Evolutionary conservation across 2,797 vertebrate genomes (phyloP), one percentile per base, ranked within the genome.

Genomic region (Pogoniulus pusillus): DNA sequence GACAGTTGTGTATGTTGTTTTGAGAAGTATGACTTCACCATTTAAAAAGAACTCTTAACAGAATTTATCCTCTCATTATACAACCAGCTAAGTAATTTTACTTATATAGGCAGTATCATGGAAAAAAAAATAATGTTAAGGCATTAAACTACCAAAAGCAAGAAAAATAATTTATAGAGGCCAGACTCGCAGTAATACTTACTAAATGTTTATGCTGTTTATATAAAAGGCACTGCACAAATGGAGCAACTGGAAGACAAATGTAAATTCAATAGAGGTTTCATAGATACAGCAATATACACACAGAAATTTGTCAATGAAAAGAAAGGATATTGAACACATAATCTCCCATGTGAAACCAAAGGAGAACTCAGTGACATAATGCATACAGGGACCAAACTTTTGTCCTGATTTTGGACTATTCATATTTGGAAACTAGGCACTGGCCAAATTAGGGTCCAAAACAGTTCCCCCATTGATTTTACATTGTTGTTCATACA

Each of bases 111-210:
- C 26, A 58, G 49, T 39, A 85, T 6, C 16, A 53, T 0, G 2
- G 27, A 15, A 90, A 64, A 91, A 78, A 78, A 82, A 68, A 29
- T 83, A 37, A 70, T 8, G 2, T 37, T 69, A 69, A 16, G 8
- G 22, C 39, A 63, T 54, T 82, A 64, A 85, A 84, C 34, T 79
- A 75, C 17, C 19, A 91, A 88, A 90, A 82, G 22, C n/a, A 85
- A 87, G 45, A 9, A 85, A 94, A 94, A 90, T 79, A 3, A 66
- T 58, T 73, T 86, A 24, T 6, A 74, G n/a, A 85, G 94, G 16
- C 27, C 64, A 27, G 47, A 53, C 26, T 71, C 76, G 35, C 85
- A 90, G 81, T 85, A 55, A 70, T 68, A 74, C 75, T 93, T 91
- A 71, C 32, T 63, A 81, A 70, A 94, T 35, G 27, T 35, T 92